These are phyloP conservation scores for Sympetrum striolatum DNA, from an alignment of 2,888 invertebrate species.

Conservation along the genomic window DNA sequence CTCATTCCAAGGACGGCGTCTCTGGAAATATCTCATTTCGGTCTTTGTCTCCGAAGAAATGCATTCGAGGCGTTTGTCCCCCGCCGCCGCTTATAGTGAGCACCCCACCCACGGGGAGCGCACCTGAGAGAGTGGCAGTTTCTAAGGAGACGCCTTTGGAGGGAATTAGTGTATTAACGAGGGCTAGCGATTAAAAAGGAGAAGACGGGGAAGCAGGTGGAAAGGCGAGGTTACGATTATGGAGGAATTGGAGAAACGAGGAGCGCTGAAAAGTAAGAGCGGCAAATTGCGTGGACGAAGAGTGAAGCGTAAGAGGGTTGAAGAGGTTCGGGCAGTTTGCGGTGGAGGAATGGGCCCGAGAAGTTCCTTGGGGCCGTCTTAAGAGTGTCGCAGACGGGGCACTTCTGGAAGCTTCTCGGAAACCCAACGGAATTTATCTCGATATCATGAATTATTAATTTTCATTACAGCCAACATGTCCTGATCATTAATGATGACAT, in stretches of 20 bases:
- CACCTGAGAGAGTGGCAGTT: conserved; percentile 5
- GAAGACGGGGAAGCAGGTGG: not conserved
- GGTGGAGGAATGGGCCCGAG: too few relatives aligned
- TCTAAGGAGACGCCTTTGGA: not conserved
- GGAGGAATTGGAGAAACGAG: conserved; percentile 21
- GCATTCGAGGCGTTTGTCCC: not conserved
- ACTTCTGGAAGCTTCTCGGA: too few relatives aligned
- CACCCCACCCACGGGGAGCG: not conserved
- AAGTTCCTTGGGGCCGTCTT: too few relatives aligned
- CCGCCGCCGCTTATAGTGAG: not conserved
- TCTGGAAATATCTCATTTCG: not conserved
- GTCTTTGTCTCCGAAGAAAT: not conserved
- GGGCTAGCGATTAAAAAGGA: conserved; percentile 13
- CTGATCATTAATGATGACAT: too few relatives aligned
- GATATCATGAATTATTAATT: too few relatives aligned
- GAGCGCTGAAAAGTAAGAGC: conserved; percentile 6
- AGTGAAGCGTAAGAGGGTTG: not conserved
- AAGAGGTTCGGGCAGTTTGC: not conserved
- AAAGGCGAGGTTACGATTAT: conserved; percentile 7
- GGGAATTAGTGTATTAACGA: conserved; percentile 35
- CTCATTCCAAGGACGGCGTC: not conserved
- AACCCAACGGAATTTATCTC: too few relatives aligned
- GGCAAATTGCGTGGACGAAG: not conserved
- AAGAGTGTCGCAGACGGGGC: too few relatives aligned
- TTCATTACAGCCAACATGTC: too few relatives aligned